These are phyloP conservation scores for Peromyscus polionotus DNA, from an alignment of 2,113 vertebrate species.

Conservation along the genomic window DNA sequence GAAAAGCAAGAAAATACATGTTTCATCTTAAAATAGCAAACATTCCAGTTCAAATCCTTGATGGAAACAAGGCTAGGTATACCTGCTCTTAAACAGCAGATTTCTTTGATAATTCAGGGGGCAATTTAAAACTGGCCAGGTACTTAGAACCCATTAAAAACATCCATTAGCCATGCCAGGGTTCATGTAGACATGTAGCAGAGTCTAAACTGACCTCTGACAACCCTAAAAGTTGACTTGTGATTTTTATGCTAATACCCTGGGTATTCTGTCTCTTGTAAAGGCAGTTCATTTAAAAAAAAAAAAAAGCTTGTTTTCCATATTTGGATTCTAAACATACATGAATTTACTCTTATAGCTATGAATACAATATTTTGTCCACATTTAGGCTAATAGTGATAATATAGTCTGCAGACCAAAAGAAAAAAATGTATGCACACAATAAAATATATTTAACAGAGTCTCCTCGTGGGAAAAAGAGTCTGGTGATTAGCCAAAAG, in stretches of 20 bases:
- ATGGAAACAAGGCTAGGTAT: background rate
- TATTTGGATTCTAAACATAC: constrained; percentile 28
- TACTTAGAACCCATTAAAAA: constrained; percentile 47
- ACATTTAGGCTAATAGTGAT: background rate
- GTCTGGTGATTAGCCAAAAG: constrained; percentile 36
- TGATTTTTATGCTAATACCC: constrained; percentile 54
- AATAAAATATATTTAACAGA: constrained; percentile 37
- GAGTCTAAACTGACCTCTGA: constrained; percentile 34
- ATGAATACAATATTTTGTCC: background rate
- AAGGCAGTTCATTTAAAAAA: background rate
- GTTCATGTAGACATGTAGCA: constrained; percentile 17
- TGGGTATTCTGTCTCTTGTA: constrained; percentile 18
- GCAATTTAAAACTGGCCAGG: constrained; percentile 7
- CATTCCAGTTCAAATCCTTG: constrained; percentile 53
- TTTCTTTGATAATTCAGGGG: constrained; percentile 57
- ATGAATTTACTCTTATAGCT: constrained; percentile 8
- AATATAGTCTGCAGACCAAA: background rate
- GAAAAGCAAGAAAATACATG: constrained; percentile 44
- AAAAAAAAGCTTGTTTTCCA: constrained; percentile 40
- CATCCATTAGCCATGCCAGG: constrained; percentile 30
- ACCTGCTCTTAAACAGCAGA: constrained; percentile 57
- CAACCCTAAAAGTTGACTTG: constrained; percentile 57
- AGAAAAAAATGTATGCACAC: background rate
- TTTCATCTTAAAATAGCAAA: constrained; percentile 58
- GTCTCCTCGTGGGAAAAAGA: background rate